phyloP scores from a whole-genome alignment of 2,113 vertebrate species.

The Alligator mississippiensis region DNA sequence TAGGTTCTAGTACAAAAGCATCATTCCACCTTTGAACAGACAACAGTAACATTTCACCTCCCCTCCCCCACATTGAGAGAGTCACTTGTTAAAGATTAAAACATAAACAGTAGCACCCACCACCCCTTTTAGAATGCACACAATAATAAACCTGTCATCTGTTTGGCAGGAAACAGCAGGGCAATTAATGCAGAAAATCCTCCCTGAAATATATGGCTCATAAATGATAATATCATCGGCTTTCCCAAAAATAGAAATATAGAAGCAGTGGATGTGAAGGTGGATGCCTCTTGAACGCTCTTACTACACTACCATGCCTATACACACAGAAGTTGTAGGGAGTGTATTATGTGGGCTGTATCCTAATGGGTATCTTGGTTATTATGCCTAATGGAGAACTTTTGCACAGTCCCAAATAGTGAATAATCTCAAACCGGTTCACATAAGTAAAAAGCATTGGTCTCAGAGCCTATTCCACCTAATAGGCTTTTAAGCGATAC shows the following conservation, averaged over 20 bases:
- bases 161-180: constrained; percentile 34
- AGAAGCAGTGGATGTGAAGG: neutral
- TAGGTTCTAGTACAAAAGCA: constrained; percentile 46
- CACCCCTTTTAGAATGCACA: neutral
- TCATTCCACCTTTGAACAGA: constrained; percentile 71
- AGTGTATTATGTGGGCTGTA: neutral
- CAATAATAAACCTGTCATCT: constrained; percentile 32
- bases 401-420: neutral
- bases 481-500: too few species aligned
- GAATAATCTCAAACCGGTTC: neutral
- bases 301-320: neutral
- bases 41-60: constrained; percentile 45
- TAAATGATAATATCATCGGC: constrained; percentile 3
- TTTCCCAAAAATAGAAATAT: neutral
- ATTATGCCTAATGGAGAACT: neutral
- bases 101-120: constrained; percentile 51
- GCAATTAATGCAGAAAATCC: constrained; percentile 16
- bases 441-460: neutral
- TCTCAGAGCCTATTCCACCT: too few species aligned
- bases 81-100: constrained; percentile 54
- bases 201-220: constrained; percentile 12
- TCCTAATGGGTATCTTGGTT: neutral
- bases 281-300: neutral
- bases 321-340: neutral
- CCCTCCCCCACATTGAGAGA: constrained; percentile 23